A percentile compares a stretch with the other conserved stretches of the same genome.
These are phyloP conservation scores for Myripristis jacobus DNA, from an alignment of 2,797 vertebrate species.

Conservation along the genomic window DNA sequence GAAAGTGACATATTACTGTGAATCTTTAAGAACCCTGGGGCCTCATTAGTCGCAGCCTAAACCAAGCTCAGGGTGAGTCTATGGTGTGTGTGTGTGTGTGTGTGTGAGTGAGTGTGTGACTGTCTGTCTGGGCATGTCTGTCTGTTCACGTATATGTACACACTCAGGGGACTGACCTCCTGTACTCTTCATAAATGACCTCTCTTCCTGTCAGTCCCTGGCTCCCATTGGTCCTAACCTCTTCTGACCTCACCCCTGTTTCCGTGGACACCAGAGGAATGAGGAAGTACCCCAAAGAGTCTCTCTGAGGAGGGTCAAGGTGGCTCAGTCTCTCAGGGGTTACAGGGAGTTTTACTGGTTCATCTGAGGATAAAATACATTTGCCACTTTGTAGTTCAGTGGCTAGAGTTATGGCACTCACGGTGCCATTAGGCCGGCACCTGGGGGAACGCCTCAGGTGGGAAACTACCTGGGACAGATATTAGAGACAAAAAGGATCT, in stretches of 20 bases:
- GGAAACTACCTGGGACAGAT: not conserved
- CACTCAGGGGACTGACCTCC: constrained; percentile 49
- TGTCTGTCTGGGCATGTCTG: not conserved
- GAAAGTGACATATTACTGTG: constrained; percentile 55
- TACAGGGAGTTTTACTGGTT: not conserved
- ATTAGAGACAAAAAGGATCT: not conserved
- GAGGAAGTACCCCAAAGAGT: constrained; percentile 28
- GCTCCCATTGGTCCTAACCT: constrained; percentile 60
- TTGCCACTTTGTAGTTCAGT: too few species aligned
- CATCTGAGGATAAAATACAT: too few species aligned
- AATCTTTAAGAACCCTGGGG: constrained; percentile 75
- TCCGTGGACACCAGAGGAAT: constrained; percentile 64
- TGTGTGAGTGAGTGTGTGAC: too few species aligned
- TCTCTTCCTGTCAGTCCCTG: constrained; percentile 45
- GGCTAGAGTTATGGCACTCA: too few species aligned
- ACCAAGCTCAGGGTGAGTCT: constrained; percentile 3
- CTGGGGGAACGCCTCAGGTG: too few species aligned
- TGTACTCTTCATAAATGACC: constrained; percentile 61
- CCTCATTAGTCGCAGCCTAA: constrained; percentile 69
- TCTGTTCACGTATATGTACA: constrained; percentile 24
- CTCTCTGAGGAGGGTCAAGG: constrained; percentile 6
- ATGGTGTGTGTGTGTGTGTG: not conserved
- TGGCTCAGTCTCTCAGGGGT: not conserved
- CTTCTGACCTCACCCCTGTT: constrained; percentile 68
- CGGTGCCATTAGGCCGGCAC: too few species aligned